Evolutionary conservation across 2,888 invertebrate genomes (phyloP).

Genomic region (Pristionchus maxplancki): DNA sequence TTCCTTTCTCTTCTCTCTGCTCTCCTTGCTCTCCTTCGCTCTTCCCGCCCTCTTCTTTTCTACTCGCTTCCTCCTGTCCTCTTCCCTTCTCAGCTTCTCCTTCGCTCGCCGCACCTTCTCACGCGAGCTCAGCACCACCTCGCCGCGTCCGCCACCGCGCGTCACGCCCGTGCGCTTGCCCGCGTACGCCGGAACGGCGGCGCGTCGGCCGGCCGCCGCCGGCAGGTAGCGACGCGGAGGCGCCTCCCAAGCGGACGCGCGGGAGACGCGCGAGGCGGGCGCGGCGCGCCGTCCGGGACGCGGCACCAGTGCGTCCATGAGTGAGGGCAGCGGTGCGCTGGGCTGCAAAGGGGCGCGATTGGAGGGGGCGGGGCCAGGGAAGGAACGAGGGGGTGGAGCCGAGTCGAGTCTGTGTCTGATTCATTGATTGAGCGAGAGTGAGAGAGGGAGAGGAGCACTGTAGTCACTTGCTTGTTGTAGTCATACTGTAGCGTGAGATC

Average conservation of each 20-base stretch:
- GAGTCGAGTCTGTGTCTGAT: not conserved
- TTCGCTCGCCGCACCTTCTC: slow-evolving; percentile 25
- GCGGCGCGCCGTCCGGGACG: not conserved
- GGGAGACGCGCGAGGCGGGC: not conserved
- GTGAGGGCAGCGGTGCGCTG: not conserved
- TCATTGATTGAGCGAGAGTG: not conserved
- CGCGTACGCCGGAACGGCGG: not conserved
- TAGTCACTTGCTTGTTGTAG: too few species aligned
- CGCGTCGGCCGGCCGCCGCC: slow-evolving; percentile 1
- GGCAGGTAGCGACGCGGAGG: slow-evolving; percentile 17
- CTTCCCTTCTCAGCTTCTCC: slow-evolving; percentile 17
- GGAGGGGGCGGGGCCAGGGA: slow-evolving; percentile 7
- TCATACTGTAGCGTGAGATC: not conserved
- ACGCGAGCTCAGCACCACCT: not conserved
- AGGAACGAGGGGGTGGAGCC: not conserved
- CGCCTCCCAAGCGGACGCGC: not conserved
- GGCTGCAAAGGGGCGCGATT: slow-evolving; percentile 8
- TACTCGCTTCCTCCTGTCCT: not conserved
- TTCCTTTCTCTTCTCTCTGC: slow-evolving; percentile 18
- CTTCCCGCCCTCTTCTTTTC: not conserved
- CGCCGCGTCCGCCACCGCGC: not conserved
- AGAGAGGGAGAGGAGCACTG: not conserved
- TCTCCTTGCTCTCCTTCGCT: not conserved
- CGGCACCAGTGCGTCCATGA: slow-evolving; percentile 42
- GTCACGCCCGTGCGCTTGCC: not conserved